Percentiles rank a stretch among this genome's conserved stretches.
phyloP scores from a whole-genome alignment of 2,888 invertebrate species.

The Crioceris asparagi region DNA sequence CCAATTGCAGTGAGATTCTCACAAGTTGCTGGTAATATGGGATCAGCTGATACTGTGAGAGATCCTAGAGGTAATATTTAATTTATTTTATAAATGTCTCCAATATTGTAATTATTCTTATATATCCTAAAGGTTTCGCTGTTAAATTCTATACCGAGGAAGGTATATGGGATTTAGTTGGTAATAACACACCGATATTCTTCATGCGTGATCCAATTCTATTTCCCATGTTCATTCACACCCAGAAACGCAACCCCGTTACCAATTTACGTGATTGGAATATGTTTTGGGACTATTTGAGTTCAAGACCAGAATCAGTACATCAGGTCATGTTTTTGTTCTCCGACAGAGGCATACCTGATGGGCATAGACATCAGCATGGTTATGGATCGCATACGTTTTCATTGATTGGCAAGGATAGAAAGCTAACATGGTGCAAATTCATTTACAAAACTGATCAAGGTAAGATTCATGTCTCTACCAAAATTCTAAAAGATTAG shows the following conservation, averaged over 20 bases:
- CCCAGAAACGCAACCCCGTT: constrained; percentile 87
- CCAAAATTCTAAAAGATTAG: too few species aligned
- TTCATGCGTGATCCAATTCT: constrained; percentile 78
- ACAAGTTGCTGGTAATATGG: constrained; percentile 75
- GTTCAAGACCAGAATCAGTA: constrained; percentile 69
- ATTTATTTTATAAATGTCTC: too few species aligned
- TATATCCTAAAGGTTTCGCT: constrained; percentile 85
- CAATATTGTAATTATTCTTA: too few species aligned
- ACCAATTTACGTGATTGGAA: constrained; percentile 81
- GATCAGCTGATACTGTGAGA: constrained; percentile 77
- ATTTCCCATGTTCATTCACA: constrained; percentile 90
- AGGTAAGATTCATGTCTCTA: constrained; percentile 45
- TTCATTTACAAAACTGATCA: constrained; percentile 87
- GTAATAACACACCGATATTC: constrained; percentile 86
- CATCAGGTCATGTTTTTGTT: constrained; percentile 71
- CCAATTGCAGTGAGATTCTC: constrained; percentile 68
- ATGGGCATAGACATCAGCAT: constrained; percentile 83
- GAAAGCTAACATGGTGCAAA: constrained; percentile 44
- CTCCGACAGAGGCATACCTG: constrained; percentile 78
- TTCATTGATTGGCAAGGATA: constrained; percentile 58
- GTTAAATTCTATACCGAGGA: constrained; percentile 85
- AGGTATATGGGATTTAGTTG: constrained; percentile 87
- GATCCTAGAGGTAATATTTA: constrained; percentile 53
- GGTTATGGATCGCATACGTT: constrained; percentile 90
- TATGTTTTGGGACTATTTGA: constrained; percentile 87